Conservation (phyloP, 2,888 invertebrate genomes). For the Ypsolopha sequella region DNA sequence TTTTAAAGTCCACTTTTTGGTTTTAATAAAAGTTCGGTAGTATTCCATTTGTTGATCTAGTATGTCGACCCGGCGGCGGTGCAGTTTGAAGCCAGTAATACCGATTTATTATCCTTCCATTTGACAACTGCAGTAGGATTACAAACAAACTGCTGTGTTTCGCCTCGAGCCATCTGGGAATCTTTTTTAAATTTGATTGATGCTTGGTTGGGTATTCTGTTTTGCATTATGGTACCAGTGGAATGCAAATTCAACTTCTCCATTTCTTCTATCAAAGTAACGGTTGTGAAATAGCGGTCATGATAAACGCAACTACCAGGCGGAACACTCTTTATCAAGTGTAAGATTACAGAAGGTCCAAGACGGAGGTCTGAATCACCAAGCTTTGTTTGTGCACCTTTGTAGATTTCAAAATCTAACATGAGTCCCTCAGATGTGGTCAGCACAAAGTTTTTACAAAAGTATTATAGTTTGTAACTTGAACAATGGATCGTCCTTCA, state of each 20-base stretch:
- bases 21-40: constrained; percentile 21
- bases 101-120: constrained; percentile 14
- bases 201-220: constrained; percentile 4
- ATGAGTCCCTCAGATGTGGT: too few species aligned
- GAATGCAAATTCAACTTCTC: background rate
- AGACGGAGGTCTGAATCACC: too few species aligned
- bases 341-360: too few species aligned
- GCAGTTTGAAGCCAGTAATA: constrained; percentile 1
- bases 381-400: too few species aligned
- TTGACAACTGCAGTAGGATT: constrained; percentile 9
- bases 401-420: too few species aligned
- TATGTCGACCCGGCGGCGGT: constrained; percentile 10
- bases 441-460: too few species aligned
- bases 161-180: constrained; percentile 3
- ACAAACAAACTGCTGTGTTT: constrained; percentile 6
- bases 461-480: background rate
- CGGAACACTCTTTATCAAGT: constrained; percentile 8
- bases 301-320: constrained; percentile 7
- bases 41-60: constrained; percentile 17
- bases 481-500: background rate
- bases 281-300: constrained; percentile 8
- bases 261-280: constrained; percentile 4
- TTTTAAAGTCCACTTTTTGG: constrained; percentile 23
- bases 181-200: constrained; percentile 5
- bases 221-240: constrained; percentile 8